A percentile compares a stretch with the other conserved stretches of the same genome.
Conservation (phyloP, 2,888 invertebrate species). For the Eupelmus urozonus region DNA sequence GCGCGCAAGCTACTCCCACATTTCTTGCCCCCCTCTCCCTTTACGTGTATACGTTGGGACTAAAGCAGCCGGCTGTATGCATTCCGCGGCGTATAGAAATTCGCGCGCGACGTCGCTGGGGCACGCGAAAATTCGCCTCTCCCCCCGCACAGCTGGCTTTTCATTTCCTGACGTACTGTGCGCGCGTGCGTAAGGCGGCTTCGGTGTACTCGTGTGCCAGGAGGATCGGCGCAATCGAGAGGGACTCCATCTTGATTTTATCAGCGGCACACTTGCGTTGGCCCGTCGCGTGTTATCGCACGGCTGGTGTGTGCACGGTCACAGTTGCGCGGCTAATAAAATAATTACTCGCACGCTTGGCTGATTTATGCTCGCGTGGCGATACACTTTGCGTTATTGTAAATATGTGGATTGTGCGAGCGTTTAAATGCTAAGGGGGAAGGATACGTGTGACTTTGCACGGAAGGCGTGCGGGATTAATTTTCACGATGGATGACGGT, state of each 20-base stretch:
- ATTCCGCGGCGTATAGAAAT: constrained; percentile 18
- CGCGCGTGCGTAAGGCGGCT: background rate
- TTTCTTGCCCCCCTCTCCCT: constrained; percentile 8
- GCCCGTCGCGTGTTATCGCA: background rate
- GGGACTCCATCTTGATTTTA: constrained; percentile 30
- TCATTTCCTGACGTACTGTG: constrained; percentile 1
- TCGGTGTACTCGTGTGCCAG: background rate
- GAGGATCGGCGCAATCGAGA: constrained; percentile 19
- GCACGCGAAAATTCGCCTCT: constrained; percentile 19
- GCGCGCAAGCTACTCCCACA: constrained; percentile 2
- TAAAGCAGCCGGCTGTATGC: background rate
- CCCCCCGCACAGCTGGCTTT: background rate
- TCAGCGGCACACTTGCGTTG: constrained; percentile 58
- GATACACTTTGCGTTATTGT: background rate
- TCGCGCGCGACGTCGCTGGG: background rate
- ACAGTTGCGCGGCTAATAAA: constrained; percentile 64
- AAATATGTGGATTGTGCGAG: background rate
- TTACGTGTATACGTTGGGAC: background rate
- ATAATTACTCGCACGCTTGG: constrained; percentile 63
- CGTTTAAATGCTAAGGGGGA: background rate
- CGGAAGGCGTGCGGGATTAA: too few species aligned
- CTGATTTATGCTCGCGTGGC: constrained; percentile 32
- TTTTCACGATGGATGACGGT: too few species aligned
- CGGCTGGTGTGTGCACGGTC: background rate
- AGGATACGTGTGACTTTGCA: background rate